Percentiles rank a stretch among this genome's conserved stretches.
Evolutionary conservation across 2,888 invertebrate genomes (phyloP).

Genomic region (Gymnoscelis rufifasciata): DNA sequence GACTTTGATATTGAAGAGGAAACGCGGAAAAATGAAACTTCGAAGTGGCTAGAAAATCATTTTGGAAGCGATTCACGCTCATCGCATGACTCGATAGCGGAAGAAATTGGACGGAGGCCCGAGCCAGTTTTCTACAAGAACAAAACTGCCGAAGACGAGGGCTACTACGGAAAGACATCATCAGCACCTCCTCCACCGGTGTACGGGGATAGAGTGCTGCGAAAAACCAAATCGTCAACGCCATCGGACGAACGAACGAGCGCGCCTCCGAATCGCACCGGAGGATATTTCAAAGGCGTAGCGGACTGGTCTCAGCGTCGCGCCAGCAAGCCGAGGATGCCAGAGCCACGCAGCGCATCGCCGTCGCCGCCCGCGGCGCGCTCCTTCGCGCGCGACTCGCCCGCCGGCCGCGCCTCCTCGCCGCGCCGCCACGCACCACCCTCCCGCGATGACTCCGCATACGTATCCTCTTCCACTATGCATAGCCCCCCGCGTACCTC

Average conservation of each 20-base stretch:
- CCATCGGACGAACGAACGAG: constrained; percentile 73
- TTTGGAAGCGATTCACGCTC: constrained; percentile 92
- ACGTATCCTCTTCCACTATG: constrained; percentile 78
- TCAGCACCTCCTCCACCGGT: constrained; percentile 66
- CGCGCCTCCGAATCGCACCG: constrained; percentile 63
- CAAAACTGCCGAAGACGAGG: constrained; percentile 68
- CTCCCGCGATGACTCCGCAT: constrained; percentile 78
- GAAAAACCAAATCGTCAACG: constrained; percentile 75
- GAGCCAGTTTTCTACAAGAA: constrained; percentile 88
- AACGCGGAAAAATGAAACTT: constrained; percentile 92
- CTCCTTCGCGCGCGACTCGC: constrained; percentile 66
- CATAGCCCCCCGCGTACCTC: constrained; percentile 78
- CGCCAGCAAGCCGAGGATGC: constrained; percentile 73
- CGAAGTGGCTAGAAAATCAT: constrained; percentile 94
- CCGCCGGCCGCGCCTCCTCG: constrained; percentile 65
- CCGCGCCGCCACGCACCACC: constrained; percentile 71
- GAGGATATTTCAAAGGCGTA: constrained; percentile 85
- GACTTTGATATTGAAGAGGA: constrained; percentile 94
- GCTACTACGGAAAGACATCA: constrained; percentile 67
- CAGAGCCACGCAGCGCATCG: constrained; percentile 70
- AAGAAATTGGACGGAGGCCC: constrained; percentile 80
- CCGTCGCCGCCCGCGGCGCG: constrained; percentile 66
- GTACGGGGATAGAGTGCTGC: constrained; percentile 68
- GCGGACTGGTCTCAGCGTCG: constrained; percentile 88
- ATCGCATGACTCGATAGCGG: constrained; percentile 84